Percentiles rank a stretch among this genome's conserved stretches.
Evolutionary conservation across 2,888 invertebrate genomes (phyloP).

Genomic region (Drosophila pseudotakahashii): DNA sequence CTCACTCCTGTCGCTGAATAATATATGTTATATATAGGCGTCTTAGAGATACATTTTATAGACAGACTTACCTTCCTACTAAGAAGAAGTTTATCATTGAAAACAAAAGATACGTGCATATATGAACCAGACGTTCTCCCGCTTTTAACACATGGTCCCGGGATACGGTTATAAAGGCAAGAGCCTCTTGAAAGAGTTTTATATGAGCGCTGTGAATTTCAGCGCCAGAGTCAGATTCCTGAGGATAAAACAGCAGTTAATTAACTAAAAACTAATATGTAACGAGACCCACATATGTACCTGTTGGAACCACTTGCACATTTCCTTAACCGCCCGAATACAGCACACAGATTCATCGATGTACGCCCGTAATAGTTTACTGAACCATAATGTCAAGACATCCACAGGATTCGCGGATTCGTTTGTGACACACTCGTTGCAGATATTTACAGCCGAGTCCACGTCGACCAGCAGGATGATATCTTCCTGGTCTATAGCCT

Average conservation of each 20-base stretch:
- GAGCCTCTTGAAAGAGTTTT: slow-evolving; percentile 29
- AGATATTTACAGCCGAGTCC: slow-evolving; percentile 44
- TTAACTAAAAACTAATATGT: not conserved
- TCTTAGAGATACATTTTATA: not conserved
- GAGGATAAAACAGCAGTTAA: not conserved
- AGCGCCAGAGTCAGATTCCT: not conserved
- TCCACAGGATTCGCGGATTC: slow-evolving; percentile 23
- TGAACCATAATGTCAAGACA: slow-evolving; percentile 57
- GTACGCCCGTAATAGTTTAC: slow-evolving; percentile 56
- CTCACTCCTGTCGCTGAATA: not conserved
- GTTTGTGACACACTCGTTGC: slow-evolving; percentile 38
- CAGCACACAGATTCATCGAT: slow-evolving; percentile 30
- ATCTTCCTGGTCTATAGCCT: slow-evolving; percentile 40
- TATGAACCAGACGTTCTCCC: slow-evolving; percentile 48
- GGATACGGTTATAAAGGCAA: slow-evolving; percentile 34
- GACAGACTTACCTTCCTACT: not conserved
- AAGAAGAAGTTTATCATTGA: slow-evolving; percentile 29
- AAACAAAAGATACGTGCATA: slow-evolving; percentile 44
- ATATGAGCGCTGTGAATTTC: not conserved
- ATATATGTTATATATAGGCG: not conserved
- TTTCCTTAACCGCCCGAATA: slow-evolving; percentile 26
- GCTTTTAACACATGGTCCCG: slow-evolving; percentile 18
- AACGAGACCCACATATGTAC: not conserved
- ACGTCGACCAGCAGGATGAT: slow-evolving; percentile 29
- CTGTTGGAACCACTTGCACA: slow-evolving; percentile 44